phyloP scores from a whole-genome alignment of 2,888 invertebrate species.

The Dugesia japonica region DNA sequence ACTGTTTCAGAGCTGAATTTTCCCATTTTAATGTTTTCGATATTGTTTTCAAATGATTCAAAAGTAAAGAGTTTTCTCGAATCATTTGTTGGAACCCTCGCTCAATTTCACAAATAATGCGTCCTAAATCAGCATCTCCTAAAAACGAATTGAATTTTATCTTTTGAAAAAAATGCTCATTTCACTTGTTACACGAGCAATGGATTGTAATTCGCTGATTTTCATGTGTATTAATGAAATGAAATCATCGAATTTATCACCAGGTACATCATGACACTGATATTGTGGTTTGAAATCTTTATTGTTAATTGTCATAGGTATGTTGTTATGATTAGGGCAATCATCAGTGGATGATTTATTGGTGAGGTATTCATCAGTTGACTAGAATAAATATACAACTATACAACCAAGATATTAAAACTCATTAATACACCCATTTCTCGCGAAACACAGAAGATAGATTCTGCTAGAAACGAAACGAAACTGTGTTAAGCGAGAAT shows the following conservation, averaged over 20 bases:
- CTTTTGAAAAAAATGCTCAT: neutral
- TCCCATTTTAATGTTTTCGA: neutral
- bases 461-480: no score
- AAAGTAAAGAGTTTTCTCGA: neutral
- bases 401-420: no score
- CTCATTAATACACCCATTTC: no score
- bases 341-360: neutral
- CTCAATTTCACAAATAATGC: constrained; percentile 23
- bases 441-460: no score
- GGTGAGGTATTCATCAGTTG: neutral
- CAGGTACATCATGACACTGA: neutral
- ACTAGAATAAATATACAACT: neutral
- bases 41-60: neutral
- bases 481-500: no score
- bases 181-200: neutral
- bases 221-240: neutral
- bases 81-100: neutral
- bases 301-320: neutral
- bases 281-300: neutral
- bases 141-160: neutral
- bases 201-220: neutral
- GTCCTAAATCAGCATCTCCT: constrained; percentile 26
- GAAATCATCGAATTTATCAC: neutral
- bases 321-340: neutral
- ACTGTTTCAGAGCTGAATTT: constrained; percentile 7